Conservation (phyloP, 2,888 invertebrate genomes). For the Leptarthrus brevirostris region DNA sequence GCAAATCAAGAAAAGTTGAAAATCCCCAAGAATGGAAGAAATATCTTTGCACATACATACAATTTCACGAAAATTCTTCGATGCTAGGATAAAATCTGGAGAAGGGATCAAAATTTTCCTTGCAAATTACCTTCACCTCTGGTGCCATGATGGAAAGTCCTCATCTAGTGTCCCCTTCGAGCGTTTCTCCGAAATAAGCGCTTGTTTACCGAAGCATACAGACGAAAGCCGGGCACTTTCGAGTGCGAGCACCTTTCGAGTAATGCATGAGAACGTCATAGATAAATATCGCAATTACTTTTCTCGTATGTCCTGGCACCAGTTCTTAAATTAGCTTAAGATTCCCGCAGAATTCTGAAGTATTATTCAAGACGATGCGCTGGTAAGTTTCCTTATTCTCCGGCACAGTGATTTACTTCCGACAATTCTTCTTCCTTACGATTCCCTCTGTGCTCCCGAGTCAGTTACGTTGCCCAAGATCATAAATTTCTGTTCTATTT, state of each 20-base stretch:
- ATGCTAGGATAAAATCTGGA: constrained; percentile 18
- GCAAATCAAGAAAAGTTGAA: neutral
- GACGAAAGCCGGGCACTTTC: constrained; percentile 5
- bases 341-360: constrained; percentile 44
- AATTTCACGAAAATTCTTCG: constrained; percentile 16
- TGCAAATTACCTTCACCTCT: constrained; percentile 39
- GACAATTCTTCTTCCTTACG: constrained; percentile 52
- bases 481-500: constrained; percentile 54
- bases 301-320: constrained; percentile 49
- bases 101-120: constrained; percentile 42
- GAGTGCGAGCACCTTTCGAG: constrained; percentile 8
- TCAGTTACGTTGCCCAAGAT: constrained; percentile 51
- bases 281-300: constrained; percentile 54
- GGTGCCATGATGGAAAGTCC: constrained; percentile 20
- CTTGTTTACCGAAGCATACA: constrained; percentile 23
- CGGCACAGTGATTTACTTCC: constrained; percentile 52
- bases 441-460: constrained; percentile 39
- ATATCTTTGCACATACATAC: neutral
- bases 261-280: constrained; percentile 44
- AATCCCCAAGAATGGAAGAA: neutral
- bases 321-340: constrained; percentile 50
- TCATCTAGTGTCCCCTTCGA: neutral
- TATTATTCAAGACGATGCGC: constrained; percentile 40
- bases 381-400: neutral
- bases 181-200: neutral